phyloP scores from a whole-genome alignment of 1,140 invertebrate genomes.

The Drosophila virilis region DNA sequence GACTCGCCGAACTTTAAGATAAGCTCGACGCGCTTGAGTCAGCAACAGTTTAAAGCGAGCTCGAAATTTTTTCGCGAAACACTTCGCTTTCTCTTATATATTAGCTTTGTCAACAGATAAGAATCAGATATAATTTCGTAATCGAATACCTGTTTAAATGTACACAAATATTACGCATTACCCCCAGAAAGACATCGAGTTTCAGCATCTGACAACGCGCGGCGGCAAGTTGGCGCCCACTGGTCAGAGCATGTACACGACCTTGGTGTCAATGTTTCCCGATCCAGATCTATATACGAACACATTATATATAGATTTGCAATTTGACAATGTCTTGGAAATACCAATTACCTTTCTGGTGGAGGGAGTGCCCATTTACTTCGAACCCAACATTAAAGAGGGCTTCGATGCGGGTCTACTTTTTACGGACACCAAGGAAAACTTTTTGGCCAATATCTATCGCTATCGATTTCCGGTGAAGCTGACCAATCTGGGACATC shows the following conservation, averaged over 20 bases:
- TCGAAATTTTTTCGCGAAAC: too few relatives aligned
- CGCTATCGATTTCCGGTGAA: constrained; percentile 40
- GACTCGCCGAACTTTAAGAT: too few relatives aligned
- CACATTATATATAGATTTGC: constrained; percentile 56
- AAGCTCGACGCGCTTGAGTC: too few relatives aligned
- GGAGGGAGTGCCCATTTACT: constrained; percentile 69
- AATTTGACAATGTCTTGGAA: constrained; percentile 60
- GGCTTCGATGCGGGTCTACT: constrained; percentile 62
- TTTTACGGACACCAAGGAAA: constrained; percentile 54
- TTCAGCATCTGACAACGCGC: constrained; percentile 49
- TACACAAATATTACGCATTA: not conserved
- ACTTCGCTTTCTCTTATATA: too few relatives aligned
- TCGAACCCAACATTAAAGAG: constrained; percentile 60
- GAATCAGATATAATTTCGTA: too few relatives aligned
- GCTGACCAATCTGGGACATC: constrained; percentile 55
- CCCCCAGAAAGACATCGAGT: constrained; percentile 43
- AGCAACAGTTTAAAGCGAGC: too few relatives aligned
- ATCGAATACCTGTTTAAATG: not conserved
- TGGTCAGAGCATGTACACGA: constrained; percentile 73
- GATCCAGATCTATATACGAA: constrained; percentile 76
- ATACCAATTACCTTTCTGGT: constrained; percentile 66
- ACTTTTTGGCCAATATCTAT: constrained; percentile 47
- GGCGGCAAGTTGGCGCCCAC: constrained; percentile 54
- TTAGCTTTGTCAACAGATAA: too few relatives aligned
- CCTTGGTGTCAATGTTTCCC: constrained; percentile 53